A percentile compares a stretch with the other conserved stretches of the same genome.
phyloP scores from a whole-genome alignment of 2,113 vertebrate species.

The Alligator mississippiensis region DNA sequence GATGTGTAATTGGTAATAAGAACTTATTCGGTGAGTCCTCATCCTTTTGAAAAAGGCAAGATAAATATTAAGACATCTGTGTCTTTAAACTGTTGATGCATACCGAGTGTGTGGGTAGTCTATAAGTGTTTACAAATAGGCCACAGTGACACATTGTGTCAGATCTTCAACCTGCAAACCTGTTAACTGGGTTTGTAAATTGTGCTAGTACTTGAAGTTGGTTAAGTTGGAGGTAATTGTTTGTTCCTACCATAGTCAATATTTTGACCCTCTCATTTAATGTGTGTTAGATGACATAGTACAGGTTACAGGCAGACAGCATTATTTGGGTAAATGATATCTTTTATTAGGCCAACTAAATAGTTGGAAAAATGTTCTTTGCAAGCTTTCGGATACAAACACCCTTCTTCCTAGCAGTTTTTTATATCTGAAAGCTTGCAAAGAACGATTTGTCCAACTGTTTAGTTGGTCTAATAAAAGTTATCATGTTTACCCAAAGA shows the following conservation, averaged over 20 bases:
- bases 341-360: too few relatives aligned
- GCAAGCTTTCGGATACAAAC: too few relatives aligned
- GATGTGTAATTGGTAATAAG: background rate
- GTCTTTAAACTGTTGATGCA: background rate
- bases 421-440: too few relatives aligned
- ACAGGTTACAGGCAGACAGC: too few relatives aligned
- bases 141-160: background rate
- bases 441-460: too few relatives aligned
- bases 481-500: too few relatives aligned
- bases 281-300: too few relatives aligned
- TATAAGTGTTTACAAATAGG: background rate
- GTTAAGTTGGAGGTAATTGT: constrained; percentile 12
- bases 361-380: too few relatives aligned
- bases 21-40: background rate
- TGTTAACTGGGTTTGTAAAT: constrained; percentile 42
- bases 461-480: too few relatives aligned
- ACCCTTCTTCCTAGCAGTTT: too few relatives aligned
- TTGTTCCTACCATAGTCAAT: background rate
- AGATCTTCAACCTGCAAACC: constrained; percentile 47
- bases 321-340: too few relatives aligned
- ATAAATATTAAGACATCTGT: rapidly evolving
- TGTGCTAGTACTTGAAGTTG: background rate
- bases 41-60: background rate
- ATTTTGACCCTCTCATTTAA: background rate
- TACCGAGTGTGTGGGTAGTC: background rate